A percentile compares a stretch with the other conserved stretches of the same genome.
Conservation (phyloP, 2,888 invertebrate genomes). For the Melieria picta region DNA sequence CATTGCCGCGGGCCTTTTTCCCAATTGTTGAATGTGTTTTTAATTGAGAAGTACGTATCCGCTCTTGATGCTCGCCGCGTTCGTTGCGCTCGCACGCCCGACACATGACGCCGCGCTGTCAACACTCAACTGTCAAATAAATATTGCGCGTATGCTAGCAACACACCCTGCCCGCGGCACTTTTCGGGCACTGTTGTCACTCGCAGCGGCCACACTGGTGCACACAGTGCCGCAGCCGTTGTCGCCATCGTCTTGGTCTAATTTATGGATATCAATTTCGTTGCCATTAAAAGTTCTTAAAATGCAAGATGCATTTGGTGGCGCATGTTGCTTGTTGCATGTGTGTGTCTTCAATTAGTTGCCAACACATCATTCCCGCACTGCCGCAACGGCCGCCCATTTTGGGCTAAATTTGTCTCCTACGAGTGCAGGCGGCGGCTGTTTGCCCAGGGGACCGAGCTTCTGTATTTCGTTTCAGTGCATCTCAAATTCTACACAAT, state of each 20-base stretch:
- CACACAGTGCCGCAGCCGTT: not conserved
- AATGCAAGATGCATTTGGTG: conserved; percentile 17
- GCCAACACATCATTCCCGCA: conserved; percentile 12
- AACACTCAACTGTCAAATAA: conserved; percentile 13
- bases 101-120: conserved; percentile 35
- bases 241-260: conserved; percentile 25
- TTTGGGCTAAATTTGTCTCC: not conserved
- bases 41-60: not conserved
- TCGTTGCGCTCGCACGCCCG: not conserved
- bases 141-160: no score
- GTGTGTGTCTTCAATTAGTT: conserved; percentile 30
- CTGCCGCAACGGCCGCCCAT: not conserved
- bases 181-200: conserved; percentile 6
- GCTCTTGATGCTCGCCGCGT: conserved; percentile 14
- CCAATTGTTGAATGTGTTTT: not conserved
- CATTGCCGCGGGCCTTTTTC: not conserved
- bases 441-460: conserved; percentile 45
- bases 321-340: not conserved
- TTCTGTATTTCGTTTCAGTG: conserved; percentile 30
- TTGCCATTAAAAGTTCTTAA: conserved; percentile 32
- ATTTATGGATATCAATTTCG: conserved; percentile 39
- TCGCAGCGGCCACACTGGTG: not conserved
- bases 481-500: conserved; percentile 17
- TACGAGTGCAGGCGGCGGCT: conserved; percentile 37
- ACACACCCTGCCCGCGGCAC: not conserved